A percentile compares a stretch with the other conserved stretches of the same genome.
Evolutionary conservation across 2,888 invertebrate genomes (phyloP).

Genomic region (Caenorhabditis imperialis): DNA sequence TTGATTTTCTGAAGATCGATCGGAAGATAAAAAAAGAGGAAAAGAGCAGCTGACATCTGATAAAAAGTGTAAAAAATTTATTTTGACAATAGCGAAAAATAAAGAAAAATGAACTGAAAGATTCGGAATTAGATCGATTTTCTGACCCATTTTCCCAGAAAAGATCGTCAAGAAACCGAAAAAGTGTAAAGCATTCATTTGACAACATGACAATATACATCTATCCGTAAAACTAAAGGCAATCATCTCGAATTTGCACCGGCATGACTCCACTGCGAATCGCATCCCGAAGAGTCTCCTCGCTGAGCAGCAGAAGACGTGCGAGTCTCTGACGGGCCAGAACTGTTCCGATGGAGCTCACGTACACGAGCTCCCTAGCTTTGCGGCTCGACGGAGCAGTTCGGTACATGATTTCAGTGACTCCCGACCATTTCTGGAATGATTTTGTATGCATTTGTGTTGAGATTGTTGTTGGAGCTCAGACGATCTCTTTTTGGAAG

Average conservation of each 20-base stretch:
- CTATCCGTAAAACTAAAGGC: neutral
- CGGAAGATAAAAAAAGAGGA: too few species aligned
- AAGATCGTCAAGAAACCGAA: too few species aligned
- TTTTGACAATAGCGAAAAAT: too few species aligned
- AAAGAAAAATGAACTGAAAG: too few species aligned
- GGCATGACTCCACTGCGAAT: slow-evolving; percentile 35
- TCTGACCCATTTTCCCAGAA: too few species aligned
- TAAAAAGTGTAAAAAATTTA: too few species aligned
- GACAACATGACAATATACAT: slow-evolving; percentile 28
- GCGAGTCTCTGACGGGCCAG: slow-evolving; percentile 43
- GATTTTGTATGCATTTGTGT: too few species aligned
- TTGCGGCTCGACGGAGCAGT: slow-evolving; percentile 9
- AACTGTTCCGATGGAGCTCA: slow-evolving; percentile 40
- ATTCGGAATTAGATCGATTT: too few species aligned
- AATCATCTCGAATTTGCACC: slow-evolving; percentile 29
- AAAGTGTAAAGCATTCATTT: too few species aligned
- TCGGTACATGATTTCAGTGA: slow-evolving; percentile 24
- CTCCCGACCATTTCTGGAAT: slow-evolving; percentile 42
- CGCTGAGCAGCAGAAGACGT: slow-evolving; percentile 28
- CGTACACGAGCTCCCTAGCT: slow-evolving; percentile 20
- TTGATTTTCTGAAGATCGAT: neutral
- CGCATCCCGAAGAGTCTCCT: slow-evolving; percentile 25
- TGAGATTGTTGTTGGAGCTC: too few species aligned
- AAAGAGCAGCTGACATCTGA: neutral
- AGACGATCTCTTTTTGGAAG: too few species aligned